Evolutionary conservation across 2,888 invertebrate genomes (phyloP).

Genomic region (Hypolimnas misippus): DNA sequence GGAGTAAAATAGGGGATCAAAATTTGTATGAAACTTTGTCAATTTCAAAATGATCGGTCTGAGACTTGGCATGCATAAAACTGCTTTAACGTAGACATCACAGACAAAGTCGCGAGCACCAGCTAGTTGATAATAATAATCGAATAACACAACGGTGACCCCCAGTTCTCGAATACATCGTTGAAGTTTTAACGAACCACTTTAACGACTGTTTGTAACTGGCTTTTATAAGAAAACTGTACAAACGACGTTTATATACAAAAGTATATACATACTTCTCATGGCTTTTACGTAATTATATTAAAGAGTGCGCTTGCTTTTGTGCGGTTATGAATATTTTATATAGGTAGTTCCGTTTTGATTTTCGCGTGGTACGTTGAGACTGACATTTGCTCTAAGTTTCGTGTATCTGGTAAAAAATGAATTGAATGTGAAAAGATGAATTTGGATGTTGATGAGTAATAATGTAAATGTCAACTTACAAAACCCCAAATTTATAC

Average conservation of each 20-base stretch:
- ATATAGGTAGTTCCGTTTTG: not conserved
- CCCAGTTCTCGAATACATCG: conserved; percentile 29
- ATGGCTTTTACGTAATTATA: conserved; percentile 2
- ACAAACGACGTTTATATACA: not conserved
- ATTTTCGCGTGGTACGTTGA: not conserved
- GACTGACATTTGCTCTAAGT: too few species aligned
- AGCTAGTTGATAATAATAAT: conserved; percentile 16
- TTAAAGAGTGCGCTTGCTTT: not conserved
- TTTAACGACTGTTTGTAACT: conserved; percentile 28
- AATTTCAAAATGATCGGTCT: too few species aligned
- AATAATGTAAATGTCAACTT: too few species aligned
- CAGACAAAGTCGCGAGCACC: too few species aligned
- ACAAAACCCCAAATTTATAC: too few species aligned
- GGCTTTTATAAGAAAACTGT: conserved; percentile 15
- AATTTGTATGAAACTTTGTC: too few species aligned
- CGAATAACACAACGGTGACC: conserved; percentile 24
- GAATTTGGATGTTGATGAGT: too few species aligned
- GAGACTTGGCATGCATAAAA: too few species aligned
- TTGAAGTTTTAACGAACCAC: conserved; percentile 39
- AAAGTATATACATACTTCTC: not conserved
- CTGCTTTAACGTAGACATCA: too few species aligned
- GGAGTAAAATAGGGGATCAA: too few species aligned
- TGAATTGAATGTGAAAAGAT: too few species aligned
- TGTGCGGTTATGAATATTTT: not conserved
- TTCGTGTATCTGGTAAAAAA: too few species aligned